Percentiles rank a stretch among this genome's conserved stretches.
phyloP scores from a whole-genome alignment of 2,888 invertebrate species.

The Calliphora vomitoria region DNA sequence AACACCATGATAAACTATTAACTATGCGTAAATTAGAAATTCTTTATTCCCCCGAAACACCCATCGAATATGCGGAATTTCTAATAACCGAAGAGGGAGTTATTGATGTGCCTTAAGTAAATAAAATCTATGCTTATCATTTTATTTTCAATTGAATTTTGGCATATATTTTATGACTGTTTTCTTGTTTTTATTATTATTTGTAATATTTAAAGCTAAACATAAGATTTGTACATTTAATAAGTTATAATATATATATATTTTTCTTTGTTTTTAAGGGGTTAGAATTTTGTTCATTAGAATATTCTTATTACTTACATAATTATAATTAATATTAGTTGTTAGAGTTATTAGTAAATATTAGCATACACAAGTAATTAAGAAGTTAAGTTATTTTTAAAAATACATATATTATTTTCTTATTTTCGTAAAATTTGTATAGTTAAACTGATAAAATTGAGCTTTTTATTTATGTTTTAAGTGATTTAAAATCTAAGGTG shows the following conservation, averaged over 20 bases:
- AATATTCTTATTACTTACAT: background rate
- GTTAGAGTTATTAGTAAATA: conserved; percentile 13
- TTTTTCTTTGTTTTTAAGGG: background rate
- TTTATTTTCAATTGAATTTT: conserved; percentile 56
- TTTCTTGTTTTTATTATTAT: conserved; percentile 55
- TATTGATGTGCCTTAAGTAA: conserved; percentile 76
- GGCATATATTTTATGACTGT: conserved; percentile 70
- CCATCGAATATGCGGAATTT: conserved; percentile 85
- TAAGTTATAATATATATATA: conserved; percentile 58
- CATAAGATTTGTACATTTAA: conserved; percentile 75
- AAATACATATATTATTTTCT: conserved; percentile 9
- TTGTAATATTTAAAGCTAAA: conserved; percentile 66
- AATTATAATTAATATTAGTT: conserved; percentile 19
- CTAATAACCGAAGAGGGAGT: conserved; percentile 85
- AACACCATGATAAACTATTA: conserved; percentile 77
- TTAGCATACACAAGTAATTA: background rate
- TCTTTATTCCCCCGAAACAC: conserved; percentile 87
- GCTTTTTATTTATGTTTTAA: conserved; percentile 30
- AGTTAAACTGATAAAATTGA: conserved; percentile 60
- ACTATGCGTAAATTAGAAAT: conserved; percentile 85
- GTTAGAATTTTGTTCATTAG: conserved; percentile 6
- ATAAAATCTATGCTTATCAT: conserved; percentile 27
- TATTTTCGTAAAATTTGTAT: background rate
- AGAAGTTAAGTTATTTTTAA: conserved; percentile 27
- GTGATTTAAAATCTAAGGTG: conserved; percentile 32